Evolutionary conservation across 30 jellyfish, hydroid and myxozoan genomes (phyloP), one percentile per base, ranked within the genome.

Genomic region (Aurelia sp.): DNA sequence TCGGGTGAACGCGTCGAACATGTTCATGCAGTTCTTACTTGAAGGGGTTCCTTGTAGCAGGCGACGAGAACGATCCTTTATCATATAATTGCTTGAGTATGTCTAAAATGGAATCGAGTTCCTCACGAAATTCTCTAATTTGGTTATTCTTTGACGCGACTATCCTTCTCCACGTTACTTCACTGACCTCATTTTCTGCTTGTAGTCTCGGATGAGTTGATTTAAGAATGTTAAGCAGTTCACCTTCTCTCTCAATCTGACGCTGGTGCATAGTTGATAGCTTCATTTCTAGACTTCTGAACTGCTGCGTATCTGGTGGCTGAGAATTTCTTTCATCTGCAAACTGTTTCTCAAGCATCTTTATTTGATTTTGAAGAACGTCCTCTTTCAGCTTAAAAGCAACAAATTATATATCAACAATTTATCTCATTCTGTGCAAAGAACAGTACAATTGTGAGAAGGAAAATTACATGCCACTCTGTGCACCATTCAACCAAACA

Each of bases 301-400:
- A 78, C 51, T 72, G 92, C 19, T 65, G 92, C 84, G 67, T 78
- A 20, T 69, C 92, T 7, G 86, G 97, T 9, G 97, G 82, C 75
- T 69, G 74, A 13, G 59, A 67, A 5, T 74, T 79, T 13, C 63
- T 80, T 44, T 88, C 97, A 41, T 74, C 90, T 19, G 40, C 10
- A 20, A 89, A 76, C 52, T 80, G 74, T n/a, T 75, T 67, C 68
- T 89, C 50, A 3, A 89, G 59, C 1, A 31, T 50, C 40, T 22
- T 38, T n/a, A 89, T 74, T 18, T 89, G 78, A 19, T 74, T 64
- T 4, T 75, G 89, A 21, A 89, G 61, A 18, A 31, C 81, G 17
- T 89, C 92, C 44, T 89, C 93, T 58, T 47, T 62, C 53, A 61
- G 41, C 97, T 89, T 64, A 7, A 70, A 48, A 7, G 16, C 5